These are phyloP conservation scores for Cryptoprocta ferox DNA, from an alignment of 2,797 vertebrate species.

Conservation along the genomic window DNA sequence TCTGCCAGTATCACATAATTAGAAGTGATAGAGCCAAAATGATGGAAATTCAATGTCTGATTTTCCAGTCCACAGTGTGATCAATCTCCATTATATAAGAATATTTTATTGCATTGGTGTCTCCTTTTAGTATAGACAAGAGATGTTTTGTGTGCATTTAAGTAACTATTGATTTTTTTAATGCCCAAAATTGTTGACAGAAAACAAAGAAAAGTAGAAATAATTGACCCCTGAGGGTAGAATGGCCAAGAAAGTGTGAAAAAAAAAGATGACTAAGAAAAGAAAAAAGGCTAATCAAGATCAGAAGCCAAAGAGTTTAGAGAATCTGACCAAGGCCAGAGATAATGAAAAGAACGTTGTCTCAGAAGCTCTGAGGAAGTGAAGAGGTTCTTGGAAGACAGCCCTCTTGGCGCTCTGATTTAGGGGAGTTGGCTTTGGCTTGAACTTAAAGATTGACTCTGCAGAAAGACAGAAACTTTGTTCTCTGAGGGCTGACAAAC, in stretches of 20 bases:
- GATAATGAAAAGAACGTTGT: background rate
- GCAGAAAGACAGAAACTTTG: background rate
- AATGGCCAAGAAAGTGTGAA: background rate
- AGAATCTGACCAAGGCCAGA: background rate
- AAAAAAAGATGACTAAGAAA: background rate
- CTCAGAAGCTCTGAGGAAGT: background rate
- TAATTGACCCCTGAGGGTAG: background rate
- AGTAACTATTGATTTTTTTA: conserved; percentile 35
- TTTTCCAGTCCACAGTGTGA: background rate
- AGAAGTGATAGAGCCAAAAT: background rate
- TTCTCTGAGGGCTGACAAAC: background rate
- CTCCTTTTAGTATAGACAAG: background rate
- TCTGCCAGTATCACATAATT: background rate
- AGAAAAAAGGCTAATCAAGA: conserved; percentile 6
- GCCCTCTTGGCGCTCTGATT: background rate
- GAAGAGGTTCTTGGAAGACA: background rate
- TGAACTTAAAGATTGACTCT: background rate
- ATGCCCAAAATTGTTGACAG: background rate
- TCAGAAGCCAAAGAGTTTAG: background rate
- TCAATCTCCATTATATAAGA: background rate
- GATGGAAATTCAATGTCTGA: background rate
- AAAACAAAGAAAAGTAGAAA: conserved; percentile 56
- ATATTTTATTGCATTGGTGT: background rate
- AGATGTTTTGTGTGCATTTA: background rate
- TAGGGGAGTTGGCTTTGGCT: background rate